A percentile compares a stretch with the other conserved stretches of the same genome.
phyloP scores from a whole-genome alignment of 2,113 vertebrate genomes.

The Mustela lutreola region DNA sequence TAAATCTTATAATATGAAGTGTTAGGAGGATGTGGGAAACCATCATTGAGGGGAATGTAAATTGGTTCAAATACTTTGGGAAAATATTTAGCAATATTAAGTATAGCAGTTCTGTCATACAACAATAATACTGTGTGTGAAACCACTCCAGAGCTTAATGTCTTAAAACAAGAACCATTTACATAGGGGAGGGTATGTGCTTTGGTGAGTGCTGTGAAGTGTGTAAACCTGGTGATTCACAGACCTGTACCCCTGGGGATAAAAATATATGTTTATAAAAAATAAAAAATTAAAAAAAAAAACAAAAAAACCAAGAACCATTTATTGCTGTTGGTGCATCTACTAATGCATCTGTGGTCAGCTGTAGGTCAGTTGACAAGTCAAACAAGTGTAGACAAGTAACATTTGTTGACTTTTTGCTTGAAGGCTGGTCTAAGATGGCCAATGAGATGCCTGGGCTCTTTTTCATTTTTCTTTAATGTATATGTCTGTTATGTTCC shows the following conservation, averaged over 20 bases:
- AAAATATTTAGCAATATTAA: constrained; percentile 43
- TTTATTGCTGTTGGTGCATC: not conserved
- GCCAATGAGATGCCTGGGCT: not conserved
- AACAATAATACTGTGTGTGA: not conserved
- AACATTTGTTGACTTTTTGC: not conserved
- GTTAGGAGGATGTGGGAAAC: not conserved
- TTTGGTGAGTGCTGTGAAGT: too few species aligned
- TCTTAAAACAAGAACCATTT: constrained; percentile 10
- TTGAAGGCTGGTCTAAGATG: not conserved
- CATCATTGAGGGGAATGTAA: not conserved
- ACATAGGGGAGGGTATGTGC: too few species aligned
- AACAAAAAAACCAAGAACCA: not conserved
- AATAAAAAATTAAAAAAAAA: too few species aligned
- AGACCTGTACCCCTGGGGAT: too few species aligned
- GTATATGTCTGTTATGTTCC: not conserved
- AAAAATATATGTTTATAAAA: too few species aligned
- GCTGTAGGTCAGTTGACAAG: not conserved
- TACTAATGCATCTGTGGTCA: not conserved
- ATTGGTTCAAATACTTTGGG: not conserved
- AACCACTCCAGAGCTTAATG: not conserved
- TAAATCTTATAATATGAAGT: constrained; percentile 6
- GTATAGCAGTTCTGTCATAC: not conserved
- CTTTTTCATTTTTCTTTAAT: not conserved
- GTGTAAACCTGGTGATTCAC: too few species aligned
- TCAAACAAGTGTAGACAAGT: not conserved